Evolutionary conservation across 2,888 invertebrate species (phyloP), one percentile per base, ranked within the genome.

Genomic region (Andrena flavipes): DNA sequence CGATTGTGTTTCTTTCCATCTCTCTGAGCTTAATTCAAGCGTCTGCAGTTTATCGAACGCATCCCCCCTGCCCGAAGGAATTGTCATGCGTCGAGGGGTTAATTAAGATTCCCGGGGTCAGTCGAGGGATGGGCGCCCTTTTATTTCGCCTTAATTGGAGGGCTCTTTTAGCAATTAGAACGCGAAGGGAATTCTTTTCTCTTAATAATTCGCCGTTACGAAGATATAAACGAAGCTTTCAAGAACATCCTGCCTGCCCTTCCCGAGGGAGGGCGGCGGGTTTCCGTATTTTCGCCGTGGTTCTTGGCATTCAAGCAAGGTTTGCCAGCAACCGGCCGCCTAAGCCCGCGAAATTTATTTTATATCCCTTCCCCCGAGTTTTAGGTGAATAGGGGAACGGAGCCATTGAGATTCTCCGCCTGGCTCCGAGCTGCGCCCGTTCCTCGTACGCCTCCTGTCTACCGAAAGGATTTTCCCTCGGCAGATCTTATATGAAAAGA

Each of bases 401-500:
- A 71, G 49, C 68, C 82, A 82, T 82, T 74, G 71, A 84, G 83
- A 82, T 82, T 75, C 82, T 67, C n/a, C 8, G 23, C 33, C 30
- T 20, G 8, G 67, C 68, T 71, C 35, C 79, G 51, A 54, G 16
- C 73, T 33, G 69, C 73, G 51, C n/a, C 29, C 51, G 62, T 54
- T 51, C 48, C 69, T 35, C 71, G 35, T 42, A 48, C 59, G 70
- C 51, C 62, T 20, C 33, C n/a, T 30, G 75, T 80, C 78, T 75
- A 67, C 68, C 35, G 65, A 62, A 68, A 64, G 62, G 70, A 82
- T 87, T 76, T 87, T 80, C 80, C 80, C 71, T 68, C 30, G 74
- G 71, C 62, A 84, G 77, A 77, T 84, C 84, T 80, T 87, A 76
- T 56, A 77, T 80, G 70, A 84, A 84, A 87, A 74, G 86, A 69